Evolutionary conservation across 2,797 vertebrate species (phyloP).

Genomic region (Enteromius anoplus): DNA sequence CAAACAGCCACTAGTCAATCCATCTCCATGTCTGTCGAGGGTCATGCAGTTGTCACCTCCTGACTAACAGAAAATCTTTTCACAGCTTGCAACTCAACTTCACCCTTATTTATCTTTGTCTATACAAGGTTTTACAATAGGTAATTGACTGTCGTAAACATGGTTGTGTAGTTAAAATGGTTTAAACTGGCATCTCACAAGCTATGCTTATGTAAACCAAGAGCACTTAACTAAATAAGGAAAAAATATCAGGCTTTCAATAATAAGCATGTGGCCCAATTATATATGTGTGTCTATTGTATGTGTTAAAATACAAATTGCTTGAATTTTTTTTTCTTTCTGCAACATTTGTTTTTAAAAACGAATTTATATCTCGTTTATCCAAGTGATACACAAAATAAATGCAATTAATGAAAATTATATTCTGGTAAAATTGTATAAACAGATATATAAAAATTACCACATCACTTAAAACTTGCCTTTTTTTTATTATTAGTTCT

Average conservation of each 20-base stretch:
- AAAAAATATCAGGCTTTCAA: neutral
- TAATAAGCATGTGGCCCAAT: neutral
- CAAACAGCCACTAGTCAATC: slow-evolving; percentile 11
- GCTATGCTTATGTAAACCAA: neutral
- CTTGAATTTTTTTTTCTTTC: neutral
- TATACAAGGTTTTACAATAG: neutral
- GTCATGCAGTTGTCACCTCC: neutral
- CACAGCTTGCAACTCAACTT: neutral
- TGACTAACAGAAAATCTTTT: neutral
- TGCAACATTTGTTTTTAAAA: neutral
- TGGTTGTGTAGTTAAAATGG: neutral
- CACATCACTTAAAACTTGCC: neutral
- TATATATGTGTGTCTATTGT: neutral
- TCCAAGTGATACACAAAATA: neutral
- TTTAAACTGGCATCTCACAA: neutral
- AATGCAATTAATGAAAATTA: neutral
- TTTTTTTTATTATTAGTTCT: neutral
- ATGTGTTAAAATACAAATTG: neutral
- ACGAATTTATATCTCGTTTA: neutral
- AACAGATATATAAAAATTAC: neutral
- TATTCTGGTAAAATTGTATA: neutral
- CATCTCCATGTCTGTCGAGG: neutral
- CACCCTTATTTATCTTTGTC: neutral
- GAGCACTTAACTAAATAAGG: neutral
- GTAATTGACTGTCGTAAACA: neutral